phyloP scores from a whole-genome alignment of 2,797 vertebrate genomes.

The Ara ararauna region DNA sequence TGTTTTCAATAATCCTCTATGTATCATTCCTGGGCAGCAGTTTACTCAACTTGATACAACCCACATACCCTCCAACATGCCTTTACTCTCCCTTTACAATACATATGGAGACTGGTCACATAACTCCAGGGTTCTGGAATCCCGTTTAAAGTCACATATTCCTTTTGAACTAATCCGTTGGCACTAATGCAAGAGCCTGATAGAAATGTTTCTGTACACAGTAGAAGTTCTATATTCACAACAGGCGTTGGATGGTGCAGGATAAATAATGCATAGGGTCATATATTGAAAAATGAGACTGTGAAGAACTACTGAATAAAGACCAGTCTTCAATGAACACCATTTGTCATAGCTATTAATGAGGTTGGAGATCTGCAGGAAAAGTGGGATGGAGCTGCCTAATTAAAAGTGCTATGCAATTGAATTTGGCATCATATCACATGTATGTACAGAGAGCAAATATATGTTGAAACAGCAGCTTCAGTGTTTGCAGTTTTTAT shows the following conservation, averaged over 20 bases:
- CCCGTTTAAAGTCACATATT: not conserved
- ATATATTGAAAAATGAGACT: constrained; percentile 11
- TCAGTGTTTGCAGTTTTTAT: not conserved
- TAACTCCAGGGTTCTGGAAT: not conserved
- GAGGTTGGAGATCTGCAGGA: not conserved
- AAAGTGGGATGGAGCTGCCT: not conserved
- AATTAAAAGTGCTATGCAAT: not conserved
- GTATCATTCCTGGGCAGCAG: not conserved
- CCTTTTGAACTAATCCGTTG: not conserved
- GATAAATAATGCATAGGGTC: constrained; percentile 25
- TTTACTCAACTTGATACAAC: not conserved
- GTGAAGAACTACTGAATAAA: not conserved
- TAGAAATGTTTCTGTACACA: not conserved
- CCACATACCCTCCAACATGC: not conserved
- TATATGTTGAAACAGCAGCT: not conserved
- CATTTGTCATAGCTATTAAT: constrained; percentile 3
- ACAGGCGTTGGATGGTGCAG: not conserved
- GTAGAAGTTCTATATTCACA: not conserved
- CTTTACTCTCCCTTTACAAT: not conserved
- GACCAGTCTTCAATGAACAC: not conserved
- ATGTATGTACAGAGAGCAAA: not conserved
- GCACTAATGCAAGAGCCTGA: not conserved
- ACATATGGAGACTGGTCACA: fast-evolving
- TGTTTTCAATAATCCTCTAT: not conserved
- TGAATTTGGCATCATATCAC: not conserved